A percentile compares a stretch with the other conserved stretches of the same genome.
These are phyloP conservation scores for Steatocranus sp. DNA, from an alignment of 2,797 vertebrate species.

Conservation along the genomic window DNA sequence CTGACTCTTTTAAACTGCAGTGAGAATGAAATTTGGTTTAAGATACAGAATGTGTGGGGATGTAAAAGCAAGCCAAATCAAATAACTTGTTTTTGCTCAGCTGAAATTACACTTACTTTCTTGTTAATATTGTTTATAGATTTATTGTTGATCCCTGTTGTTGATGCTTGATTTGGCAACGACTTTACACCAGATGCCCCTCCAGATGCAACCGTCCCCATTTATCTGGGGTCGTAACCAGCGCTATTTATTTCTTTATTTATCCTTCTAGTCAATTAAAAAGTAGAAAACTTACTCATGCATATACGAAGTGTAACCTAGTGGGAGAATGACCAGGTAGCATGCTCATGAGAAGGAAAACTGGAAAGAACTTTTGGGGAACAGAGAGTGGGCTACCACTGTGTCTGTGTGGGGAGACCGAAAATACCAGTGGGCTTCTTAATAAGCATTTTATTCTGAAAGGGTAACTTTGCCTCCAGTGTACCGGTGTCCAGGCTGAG, in stretches of 20 bases:
- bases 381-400: conserved; percentile 38
- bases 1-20: neutral
- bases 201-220: neutral
- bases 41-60: neutral
- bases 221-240: neutral
- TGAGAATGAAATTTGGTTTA: neutral
- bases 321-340: conserved; percentile 40
- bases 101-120: neutral
- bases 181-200: neutral
- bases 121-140: neutral
- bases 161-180: neutral
- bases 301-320: neutral
- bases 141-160: neutral
- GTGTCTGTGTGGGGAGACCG: conserved; percentile 56
- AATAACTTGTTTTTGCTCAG: neutral
- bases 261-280: neutral
- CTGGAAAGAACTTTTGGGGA: conserved; percentile 60
- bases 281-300: neutral
- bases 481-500: neutral
- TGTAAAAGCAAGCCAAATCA: neutral
- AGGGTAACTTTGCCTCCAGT: neutral
- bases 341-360: conserved; percentile 66
- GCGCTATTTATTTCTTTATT: neutral
- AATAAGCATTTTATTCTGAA: conserved; percentile 8
- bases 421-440: conserved; percentile 64